Percentiles rank a stretch among this genome's conserved stretches.
phyloP scores from a whole-genome alignment of 2,797 vertebrate genomes.

The Propithecus deckenii region DNA sequence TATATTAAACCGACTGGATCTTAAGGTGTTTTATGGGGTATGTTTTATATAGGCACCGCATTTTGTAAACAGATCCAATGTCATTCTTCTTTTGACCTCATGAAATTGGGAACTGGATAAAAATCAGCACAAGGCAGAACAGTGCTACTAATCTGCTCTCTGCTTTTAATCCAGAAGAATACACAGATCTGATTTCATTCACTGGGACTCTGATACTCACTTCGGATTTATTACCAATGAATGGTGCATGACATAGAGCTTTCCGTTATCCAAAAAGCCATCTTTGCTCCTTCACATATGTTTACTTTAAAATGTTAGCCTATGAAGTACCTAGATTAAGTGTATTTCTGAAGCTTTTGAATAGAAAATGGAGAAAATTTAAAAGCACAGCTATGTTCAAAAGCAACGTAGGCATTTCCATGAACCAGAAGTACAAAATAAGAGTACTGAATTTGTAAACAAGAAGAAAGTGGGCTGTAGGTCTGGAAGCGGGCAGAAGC shows the following conservation, averaged over 20 bases:
- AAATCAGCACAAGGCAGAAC: background rate
- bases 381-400: background rate
- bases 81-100: background rate
- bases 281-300: background rate
- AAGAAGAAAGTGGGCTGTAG: background rate
- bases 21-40: conserved; percentile 61
- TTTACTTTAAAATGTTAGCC: background rate
- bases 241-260: background rate
- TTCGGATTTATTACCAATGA: background rate
- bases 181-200: background rate
- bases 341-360: background rate
- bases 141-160: background rate
- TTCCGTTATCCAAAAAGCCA: background rate
- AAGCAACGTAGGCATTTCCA: background rate
- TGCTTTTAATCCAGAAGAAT: background rate
- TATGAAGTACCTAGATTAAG: background rate
- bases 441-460: background rate
- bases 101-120: background rate
- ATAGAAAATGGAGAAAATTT: background rate
- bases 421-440: background rate
- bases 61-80: conserved; percentile 1
- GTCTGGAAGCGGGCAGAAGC: background rate
- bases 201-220: background rate
- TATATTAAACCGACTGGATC: conserved; percentile 83
- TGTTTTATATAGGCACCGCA: background rate